Base-by-base conservation (phyloP, 2,113 vertebrate genomes). In the Microtus pennsylvanicus region DNA sequence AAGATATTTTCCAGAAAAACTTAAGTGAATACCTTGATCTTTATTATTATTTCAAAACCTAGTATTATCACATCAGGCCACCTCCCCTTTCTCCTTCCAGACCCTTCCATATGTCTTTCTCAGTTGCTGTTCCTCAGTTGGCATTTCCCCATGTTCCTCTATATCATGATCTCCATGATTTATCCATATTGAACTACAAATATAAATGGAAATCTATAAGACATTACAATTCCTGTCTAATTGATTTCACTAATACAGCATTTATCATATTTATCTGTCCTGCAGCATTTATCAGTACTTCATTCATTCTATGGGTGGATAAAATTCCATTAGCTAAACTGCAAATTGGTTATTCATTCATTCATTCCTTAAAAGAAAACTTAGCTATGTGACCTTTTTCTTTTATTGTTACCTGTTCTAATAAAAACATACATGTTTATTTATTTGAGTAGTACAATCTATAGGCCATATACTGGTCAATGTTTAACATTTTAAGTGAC, bases 101-200 rank as follows among this genome's bases (percentile, higher is more conserved):
- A 47, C 2, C 74, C 75, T 28, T 26, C 42, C 42, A 28, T 77
- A 28, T 77, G 12, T 47, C 26, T 77, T 38, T 21, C 33, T 17
- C 69, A 35, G 30, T n/a, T 9, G 4, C 11, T 33, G 1, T 2
- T 19, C 3, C 4, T 63, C 13, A 9, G 5, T 38, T 21, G 28
- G 7, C 33, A 3, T 33, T 86, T 14, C 5, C 0, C 10, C 28
- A 72, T 10, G 26, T 2, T 11, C 9, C 4, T 28, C 17, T 70
- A 1, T 5, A 28, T 45, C 86, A 19, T 38, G 4, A 61, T 95
- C 12, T 16, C 52, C 55, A 52, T 89, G 26, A 47, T 35, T 55
- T 63, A 81, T 6, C 30, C 72, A 8, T 24, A 61, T 35, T 42
- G 45, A 42, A 50, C 35, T 91, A 5, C 67, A 63, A 55, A 50